phyloP scores from a whole-genome alignment of 2,797 vertebrate species.

The Diglossa cyanea region DNA sequence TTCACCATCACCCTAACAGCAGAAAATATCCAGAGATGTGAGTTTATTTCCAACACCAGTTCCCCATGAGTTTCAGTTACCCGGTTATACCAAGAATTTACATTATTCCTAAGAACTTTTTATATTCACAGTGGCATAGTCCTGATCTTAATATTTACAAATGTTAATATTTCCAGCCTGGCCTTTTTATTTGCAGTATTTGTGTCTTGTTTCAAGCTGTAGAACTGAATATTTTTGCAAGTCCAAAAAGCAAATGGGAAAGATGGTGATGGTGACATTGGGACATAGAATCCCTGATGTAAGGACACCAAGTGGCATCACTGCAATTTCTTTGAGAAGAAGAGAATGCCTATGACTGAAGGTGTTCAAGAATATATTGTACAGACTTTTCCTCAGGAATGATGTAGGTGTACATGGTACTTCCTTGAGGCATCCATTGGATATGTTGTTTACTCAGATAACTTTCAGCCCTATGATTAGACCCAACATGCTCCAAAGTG shows the following conservation, averaged over 20 bases:
- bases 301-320: not conserved
- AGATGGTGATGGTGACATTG: fast-evolving
- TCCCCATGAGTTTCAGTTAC: not conserved
- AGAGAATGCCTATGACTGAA: not conserved
- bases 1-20: not conserved
- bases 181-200: not conserved
- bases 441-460: not conserved
- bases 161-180: not conserved
- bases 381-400: not conserved
- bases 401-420: not conserved
- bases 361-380: not conserved
- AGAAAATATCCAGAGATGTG: not conserved
- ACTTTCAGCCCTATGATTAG: not conserved
- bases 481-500: not conserved
- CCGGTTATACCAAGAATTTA: not conserved
- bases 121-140: not conserved
- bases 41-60: not conserved
- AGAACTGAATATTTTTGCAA: not conserved
- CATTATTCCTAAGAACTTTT: not conserved
- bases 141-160: not conserved
- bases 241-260: not conserved
- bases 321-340: not conserved
- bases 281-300: not conserved
- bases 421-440: not conserved
- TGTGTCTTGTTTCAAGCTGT: not conserved